Evolutionary conservation across 2,888 invertebrate species (phyloP), one percentile per base, ranked within the genome.

Genomic region (Hofmannophila pseudospretella): DNA sequence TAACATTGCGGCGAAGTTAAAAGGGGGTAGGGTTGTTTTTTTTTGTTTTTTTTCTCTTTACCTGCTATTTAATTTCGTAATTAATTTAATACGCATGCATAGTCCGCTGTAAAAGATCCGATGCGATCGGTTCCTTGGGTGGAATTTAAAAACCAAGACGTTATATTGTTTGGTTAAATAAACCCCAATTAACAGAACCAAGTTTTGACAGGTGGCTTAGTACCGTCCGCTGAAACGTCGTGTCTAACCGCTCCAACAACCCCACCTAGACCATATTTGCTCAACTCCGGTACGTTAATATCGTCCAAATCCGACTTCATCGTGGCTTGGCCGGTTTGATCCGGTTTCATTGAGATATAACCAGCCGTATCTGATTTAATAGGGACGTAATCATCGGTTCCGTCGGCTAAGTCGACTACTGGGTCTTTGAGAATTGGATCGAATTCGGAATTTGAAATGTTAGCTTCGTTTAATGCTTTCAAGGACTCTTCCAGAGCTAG

Each of bases 391-490:
- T 88, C 88, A 7, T 86, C 87, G 0, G 65, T 46, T 0, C 80
- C 77, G 35, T 87, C 81, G 7, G 66, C 64, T 0, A 69, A 19
- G 38, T 86, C 86, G 0, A 85, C 52, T 0, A 85, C 69, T 0
- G 80, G 81, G 5, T 82, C 71, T 46, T 78, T 82, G 0, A 69
- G 35, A n/a, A 54, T 45, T 4, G 58, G 47, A 1, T 85, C 76
- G 5, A 70, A 73, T 41, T 80, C 75, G 0, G 59, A 58, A 19
- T 45, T 47, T 2, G 60, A 51, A 1, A 88, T 81, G 38, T 87
- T 87, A 0, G 88, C 88, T 42, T 88, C 85, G 53, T 85, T 87
- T 1, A 88, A 45, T 0, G 87, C 63, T 54, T 87, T 81, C 0
- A 88, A 39, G 0, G 86, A 85, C 46, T 88, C 87, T 51, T 88